Base-by-base conservation (phyloP, 2,888 invertebrate species). In the Allophyes oxyacanthae region DNA sequence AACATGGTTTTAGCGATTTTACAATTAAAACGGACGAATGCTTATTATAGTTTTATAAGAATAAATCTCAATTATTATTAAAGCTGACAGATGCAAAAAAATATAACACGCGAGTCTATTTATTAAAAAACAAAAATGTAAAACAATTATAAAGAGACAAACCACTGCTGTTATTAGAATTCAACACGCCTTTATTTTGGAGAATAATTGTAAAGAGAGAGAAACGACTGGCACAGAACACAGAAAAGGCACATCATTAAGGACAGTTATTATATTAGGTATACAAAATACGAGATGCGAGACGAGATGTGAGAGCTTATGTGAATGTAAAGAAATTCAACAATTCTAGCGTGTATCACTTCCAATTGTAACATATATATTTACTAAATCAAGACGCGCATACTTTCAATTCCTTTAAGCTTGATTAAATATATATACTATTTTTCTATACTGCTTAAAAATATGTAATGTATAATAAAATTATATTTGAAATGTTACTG, bases 401-500 rank as follows among this genome's bases (percentile, higher is more conserved):
- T 38, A 49, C 54, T 56, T 63, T 46, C 43, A 63, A 63, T 50
- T 46, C 42, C 42, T 55, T 51, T 48, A 60, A 59, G 60, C 67
- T 66, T 59, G 52, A 40, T 65, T 5, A 51, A 48, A 14, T 11
- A 37, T 43, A 43, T 43, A 38, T 54, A 58, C 30, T 50, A 10
- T 42, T 38, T 34, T 8, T 40, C 6, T 37, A 15, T 20, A 45
- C 6, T n/a, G n/a, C n/a, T n/a, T n/a, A n/a, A n/a, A n/a, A n/a
- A n/a, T n/a, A n/a, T n/a, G n/a, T n/a, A n/a, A n/a, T n/a, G n/a
- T n/a, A n/a, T n/a, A n/a, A n/a, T n/a, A n/a, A n/a, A n/a, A n/a
- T n/a, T n/a, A n/a, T n/a, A n/a, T n/a, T 43, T 14, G 36, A 28
- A 49, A 40, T 55, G 26, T 63, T 32, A 40, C 37, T 10, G 30